Base-by-base conservation (phyloP, 2,113 vertebrate species). In the Pachyramphus minor region DNA sequence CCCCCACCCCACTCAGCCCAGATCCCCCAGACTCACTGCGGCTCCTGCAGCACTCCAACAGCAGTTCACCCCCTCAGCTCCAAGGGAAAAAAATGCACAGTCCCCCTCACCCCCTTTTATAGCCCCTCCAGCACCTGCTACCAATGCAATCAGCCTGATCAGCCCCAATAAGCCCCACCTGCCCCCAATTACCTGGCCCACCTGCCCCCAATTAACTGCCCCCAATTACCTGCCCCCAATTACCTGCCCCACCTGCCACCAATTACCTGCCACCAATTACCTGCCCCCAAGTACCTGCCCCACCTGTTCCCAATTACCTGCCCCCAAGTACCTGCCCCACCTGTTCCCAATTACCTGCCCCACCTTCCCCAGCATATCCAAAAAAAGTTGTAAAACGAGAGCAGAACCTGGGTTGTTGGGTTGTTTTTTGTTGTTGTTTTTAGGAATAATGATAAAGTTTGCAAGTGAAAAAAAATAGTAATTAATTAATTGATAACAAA, bases 51-150 rank as follows among this genome's bases (percentile, higher is more conserved):
- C 0, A 2, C 3, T 27, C 3, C 42, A 49, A 2, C 56, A 55
- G 44, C 0, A 3, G 4, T 23, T 67, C 20, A 0, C 1, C 9
- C 14, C 68, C 16, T 8, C 20, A 1, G n/a, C 47, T n/a, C 67
- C 28, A 1, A 14, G 5, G 5, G 1, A 21, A 21, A 25, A 33
- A 55, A 50, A 3, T n/a, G n/a, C n/a, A n/a, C n/a, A n/a, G n/a
- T n/a, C n/a, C n/a, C n/a, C n/a, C n/a, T n/a, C n/a, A 7, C 5
- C 10, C 41, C 39, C 19, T 19, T 37, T 13, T 41, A 19, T 13
- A 37, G 8, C 44, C 60, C 2, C 21, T 23, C 17, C 4, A 2
- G 16, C 3, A 2, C 50, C 27, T 49, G 55, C 72, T 4, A 2
- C 17, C 17, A 49, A 2, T 33, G 6, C 42, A 55, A 31, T 37